Evolutionary conservation across 2,888 invertebrate species (phyloP).

Genomic region (Lochmaea crataegi): DNA sequence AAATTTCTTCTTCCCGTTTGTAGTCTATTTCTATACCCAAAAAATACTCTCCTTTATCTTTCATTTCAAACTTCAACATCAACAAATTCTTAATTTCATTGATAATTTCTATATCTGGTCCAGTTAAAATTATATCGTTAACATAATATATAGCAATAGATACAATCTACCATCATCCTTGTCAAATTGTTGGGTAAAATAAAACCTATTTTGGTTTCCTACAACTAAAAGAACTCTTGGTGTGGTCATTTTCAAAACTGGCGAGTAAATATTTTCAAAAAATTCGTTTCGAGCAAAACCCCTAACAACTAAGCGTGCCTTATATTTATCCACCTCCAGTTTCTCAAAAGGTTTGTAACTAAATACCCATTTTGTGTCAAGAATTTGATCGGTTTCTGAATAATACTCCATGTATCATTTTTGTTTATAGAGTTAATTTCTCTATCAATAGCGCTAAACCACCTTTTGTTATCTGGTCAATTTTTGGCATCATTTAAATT

Average conservation of each 20-base stretch:
- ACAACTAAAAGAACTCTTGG: conserved; percentile 23
- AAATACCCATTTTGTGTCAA: conserved; percentile 28
- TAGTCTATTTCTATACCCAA: too few species aligned
- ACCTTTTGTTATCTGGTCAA: conserved; percentile 39
- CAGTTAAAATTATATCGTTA: too few species aligned
- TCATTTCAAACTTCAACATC: too few species aligned
- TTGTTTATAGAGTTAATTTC: conserved; percentile 44
- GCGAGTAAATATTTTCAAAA: conserved; percentile 24
- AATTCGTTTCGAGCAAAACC: conserved; percentile 26
- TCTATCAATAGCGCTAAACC: conserved; percentile 40
- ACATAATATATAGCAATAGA: too few species aligned
- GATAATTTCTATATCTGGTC: too few species aligned
- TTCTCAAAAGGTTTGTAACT: conserved; percentile 9
- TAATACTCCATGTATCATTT: conserved; percentile 41
- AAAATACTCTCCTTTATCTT: too few species aligned
- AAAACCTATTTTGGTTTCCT: conserved; percentile 24
- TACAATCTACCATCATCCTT: too few species aligned
- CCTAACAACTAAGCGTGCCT: conserved; percentile 11
- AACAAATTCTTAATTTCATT: too few species aligned
- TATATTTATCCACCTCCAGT: conserved; percentile 13
- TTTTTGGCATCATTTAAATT: conserved; percentile 33
- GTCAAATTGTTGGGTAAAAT: background rate
- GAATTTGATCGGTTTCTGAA: conserved; percentile 1
- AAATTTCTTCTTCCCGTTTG: too few species aligned
- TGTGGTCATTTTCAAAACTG: conserved; percentile 21